Evolutionary conservation across 2,797 vertebrate species (phyloP).

Genomic region (Oreochromis mossambicus): DNA sequence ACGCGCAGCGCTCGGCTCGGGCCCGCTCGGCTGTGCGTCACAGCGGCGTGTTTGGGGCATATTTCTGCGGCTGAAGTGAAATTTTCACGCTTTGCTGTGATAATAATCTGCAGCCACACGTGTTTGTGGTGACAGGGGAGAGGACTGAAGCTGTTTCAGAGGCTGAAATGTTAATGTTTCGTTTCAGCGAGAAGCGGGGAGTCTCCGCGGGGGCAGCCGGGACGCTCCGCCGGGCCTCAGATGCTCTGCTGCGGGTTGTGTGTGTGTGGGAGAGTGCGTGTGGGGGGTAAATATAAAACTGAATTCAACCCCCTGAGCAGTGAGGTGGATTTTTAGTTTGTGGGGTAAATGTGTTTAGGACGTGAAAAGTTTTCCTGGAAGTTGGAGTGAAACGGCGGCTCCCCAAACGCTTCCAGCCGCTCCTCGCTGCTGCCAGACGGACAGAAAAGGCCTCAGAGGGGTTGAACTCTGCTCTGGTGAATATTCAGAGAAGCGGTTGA

Average conservation of each 20-base stretch:
- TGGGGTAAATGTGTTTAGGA: not conserved
- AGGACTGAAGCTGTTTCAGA: not conserved
- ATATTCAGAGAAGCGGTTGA: constrained; percentile 11
- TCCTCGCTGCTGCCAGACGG: not conserved
- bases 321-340: not conserved
- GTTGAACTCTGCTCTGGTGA: not conserved
- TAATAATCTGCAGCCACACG: not conserved
- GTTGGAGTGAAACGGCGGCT: not conserved
- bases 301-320: not conserved
- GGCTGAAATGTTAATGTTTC: not conserved
- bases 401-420: not conserved
- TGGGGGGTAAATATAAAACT: not conserved
- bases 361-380: not conserved
- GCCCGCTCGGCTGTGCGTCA: constrained; percentile 22
- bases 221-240: constrained; percentile 16
- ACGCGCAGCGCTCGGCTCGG: not conserved
- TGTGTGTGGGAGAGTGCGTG: not conserved
- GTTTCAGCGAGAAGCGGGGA: not conserved
- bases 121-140: not conserved
- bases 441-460: not conserved
- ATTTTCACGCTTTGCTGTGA: not conserved
- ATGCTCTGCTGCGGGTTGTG: not conserved
- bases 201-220: not conserved
- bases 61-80: not conserved
- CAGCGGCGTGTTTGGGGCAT: not conserved